phyloP scores from a whole-genome alignment of 2,113 vertebrate genomes.

The Calyptommatus sinebrachiatus region DNA sequence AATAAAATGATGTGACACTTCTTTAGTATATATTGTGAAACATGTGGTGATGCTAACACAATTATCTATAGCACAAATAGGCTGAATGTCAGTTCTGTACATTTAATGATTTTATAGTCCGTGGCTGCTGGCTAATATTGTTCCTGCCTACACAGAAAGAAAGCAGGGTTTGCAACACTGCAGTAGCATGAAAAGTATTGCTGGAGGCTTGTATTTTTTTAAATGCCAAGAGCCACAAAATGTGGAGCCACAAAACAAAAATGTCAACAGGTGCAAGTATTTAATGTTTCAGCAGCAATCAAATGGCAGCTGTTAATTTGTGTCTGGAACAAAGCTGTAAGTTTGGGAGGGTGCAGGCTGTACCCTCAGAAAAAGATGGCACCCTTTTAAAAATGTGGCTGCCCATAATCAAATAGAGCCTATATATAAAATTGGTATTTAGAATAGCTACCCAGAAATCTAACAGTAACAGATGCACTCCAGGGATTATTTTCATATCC shows the following conservation, averaged over 20 bases:
- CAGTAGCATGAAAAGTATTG: background rate
- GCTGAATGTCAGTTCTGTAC: background rate
- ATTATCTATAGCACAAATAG: background rate
- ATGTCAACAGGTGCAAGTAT: constrained; percentile 6
- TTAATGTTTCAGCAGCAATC: constrained; percentile 16
- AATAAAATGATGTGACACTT: too few relatives aligned
- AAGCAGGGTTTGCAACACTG: background rate
- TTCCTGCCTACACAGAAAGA: background rate
- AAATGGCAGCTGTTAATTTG: constrained; percentile 27
- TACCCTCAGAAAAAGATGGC: constrained; percentile 23
- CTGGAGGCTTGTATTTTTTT: constrained; percentile 20
- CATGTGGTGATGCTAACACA: background rate
- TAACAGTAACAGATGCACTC: constrained; percentile 20
- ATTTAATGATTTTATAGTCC: background rate
- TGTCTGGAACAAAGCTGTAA: constrained; percentile 19
- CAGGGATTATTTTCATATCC: constrained; percentile 17
- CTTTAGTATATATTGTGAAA: too few relatives aligned
- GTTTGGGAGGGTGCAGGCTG: constrained; percentile 7
- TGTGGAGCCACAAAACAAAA: background rate
- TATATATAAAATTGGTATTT: constrained; percentile 7
- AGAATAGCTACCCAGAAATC: constrained; percentile 19
- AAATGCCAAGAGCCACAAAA: constrained; percentile 18
- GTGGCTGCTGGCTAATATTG: too few relatives aligned
- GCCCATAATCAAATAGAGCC: constrained; percentile 3
- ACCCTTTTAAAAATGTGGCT: constrained; percentile 12